These are phyloP conservation scores for Epinotia ramella DNA, from an alignment of 2,888 invertebrate species.

Conservation along the genomic window DNA sequence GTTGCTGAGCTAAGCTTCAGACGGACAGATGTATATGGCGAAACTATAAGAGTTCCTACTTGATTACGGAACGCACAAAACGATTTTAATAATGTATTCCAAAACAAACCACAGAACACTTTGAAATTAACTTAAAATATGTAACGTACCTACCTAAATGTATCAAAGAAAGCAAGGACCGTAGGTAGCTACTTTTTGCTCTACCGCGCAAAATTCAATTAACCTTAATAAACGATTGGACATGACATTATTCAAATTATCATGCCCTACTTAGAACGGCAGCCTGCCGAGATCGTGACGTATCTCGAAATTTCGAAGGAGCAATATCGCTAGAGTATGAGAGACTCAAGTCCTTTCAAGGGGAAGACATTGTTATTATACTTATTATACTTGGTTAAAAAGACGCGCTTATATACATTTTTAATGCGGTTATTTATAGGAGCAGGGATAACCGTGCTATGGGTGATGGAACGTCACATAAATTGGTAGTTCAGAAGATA, in stretches of 20 bases:
- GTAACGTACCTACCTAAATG: too few relatives aligned
- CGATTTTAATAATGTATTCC: too few relatives aligned
- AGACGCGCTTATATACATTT: constrained; percentile 34
- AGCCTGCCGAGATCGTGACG: constrained; percentile 38
- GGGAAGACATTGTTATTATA: constrained; percentile 38
- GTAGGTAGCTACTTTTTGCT: not conserved
- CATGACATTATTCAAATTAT: constrained; percentile 11
- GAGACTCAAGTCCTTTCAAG: constrained; percentile 34
- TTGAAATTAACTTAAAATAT: too few relatives aligned
- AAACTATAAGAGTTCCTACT: too few relatives aligned
- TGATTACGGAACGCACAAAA: too few relatives aligned
- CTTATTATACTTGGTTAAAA: constrained; percentile 42
- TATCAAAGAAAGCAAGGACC: too few relatives aligned
- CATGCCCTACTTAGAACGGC: constrained; percentile 2
- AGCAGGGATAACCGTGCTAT: not conserved
- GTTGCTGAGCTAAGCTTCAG: too few relatives aligned
- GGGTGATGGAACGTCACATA: not conserved
- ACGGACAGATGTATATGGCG: too few relatives aligned
- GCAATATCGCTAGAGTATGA: constrained; percentile 38
- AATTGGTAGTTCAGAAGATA: not conserved
- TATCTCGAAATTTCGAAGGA: constrained; percentile 38
- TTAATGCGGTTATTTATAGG: constrained; percentile 32
- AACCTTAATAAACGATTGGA: not conserved
- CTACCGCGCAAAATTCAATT: constrained; percentile 7
- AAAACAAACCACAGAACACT: too few relatives aligned